Percentiles rank a stretch among this genome's conserved stretches.
Evolutionary conservation across 2,113 vertebrate species (phyloP).

Genomic region (Suricata suricatta): DNA sequence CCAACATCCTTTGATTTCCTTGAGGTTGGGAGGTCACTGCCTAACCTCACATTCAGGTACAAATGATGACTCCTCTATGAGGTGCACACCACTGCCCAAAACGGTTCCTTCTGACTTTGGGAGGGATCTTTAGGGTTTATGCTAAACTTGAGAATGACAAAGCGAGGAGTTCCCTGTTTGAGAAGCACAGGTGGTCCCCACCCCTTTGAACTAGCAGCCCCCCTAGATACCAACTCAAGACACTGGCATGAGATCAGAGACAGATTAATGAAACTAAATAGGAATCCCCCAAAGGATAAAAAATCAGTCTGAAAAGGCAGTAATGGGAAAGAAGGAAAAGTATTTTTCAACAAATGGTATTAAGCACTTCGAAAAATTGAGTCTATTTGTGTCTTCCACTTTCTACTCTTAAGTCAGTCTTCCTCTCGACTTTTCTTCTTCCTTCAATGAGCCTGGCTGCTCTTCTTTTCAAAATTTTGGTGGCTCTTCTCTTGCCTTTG

Average conservation of each 20-base stretch:
- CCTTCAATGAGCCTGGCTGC: background rate
- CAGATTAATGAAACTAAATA: background rate
- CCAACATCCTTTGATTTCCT: background rate
- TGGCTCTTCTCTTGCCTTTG: background rate
- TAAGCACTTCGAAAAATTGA: background rate
- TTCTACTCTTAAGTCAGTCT: fast-evolving
- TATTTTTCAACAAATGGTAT: background rate
- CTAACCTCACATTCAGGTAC: background rate
- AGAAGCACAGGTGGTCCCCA: background rate
- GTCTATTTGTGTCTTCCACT: fast-evolving
- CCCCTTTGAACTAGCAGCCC: background rate
- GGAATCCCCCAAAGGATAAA: background rate
- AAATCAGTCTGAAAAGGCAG: background rate
- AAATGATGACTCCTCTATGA: background rate
- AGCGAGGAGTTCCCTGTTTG: background rate
- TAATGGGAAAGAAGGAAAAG: background rate
- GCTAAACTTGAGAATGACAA: background rate
- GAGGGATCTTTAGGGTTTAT: too few species aligned
- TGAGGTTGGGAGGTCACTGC: background rate
- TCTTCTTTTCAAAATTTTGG: background rate
- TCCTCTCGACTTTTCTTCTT: background rate
- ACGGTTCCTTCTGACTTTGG: background rate
- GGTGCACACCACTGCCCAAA: background rate
- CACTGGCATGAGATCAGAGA: background rate
- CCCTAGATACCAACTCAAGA: background rate